A percentile compares a stretch with the other conserved stretches of the same genome.
Evolutionary conservation across 2,888 invertebrate genomes (phyloP).

Genomic region (Syritta pipiens): DNA sequence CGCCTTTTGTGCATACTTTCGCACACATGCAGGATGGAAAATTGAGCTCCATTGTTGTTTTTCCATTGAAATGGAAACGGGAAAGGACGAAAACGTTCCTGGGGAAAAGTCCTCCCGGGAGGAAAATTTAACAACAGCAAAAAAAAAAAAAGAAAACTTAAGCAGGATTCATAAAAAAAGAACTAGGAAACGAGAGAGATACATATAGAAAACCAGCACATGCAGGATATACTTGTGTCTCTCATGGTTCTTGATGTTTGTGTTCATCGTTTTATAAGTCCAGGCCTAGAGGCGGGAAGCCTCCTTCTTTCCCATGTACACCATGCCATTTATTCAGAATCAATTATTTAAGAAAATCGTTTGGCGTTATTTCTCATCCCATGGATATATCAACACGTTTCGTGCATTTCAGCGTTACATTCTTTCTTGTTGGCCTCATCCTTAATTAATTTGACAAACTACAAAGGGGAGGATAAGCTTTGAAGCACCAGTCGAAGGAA

Average conservation of each 20-base stretch:
- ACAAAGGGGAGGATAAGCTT: background rate
- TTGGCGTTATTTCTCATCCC: conserved; percentile 27
- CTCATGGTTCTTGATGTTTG: conserved; percentile 18
- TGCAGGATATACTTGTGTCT: background rate
- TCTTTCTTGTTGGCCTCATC: conserved; percentile 6
- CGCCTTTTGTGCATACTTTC: background rate
- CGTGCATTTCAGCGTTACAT: background rate
- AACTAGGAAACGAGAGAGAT: conserved; percentile 8
- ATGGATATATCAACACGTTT: conserved; percentile 15
- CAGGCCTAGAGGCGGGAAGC: conserved; percentile 11
- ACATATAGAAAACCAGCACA: background rate
- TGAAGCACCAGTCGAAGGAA: no score
- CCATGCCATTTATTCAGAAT: conserved; percentile 42
- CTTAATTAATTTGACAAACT: conserved; percentile 7
- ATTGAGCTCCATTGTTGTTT: conserved; percentile 11
- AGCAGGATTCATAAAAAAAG: conserved; percentile 19
- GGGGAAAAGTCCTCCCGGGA: background rate
- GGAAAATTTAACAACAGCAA: background rate
- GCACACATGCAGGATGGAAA: conserved; percentile 1
- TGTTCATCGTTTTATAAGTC: conserved; percentile 37
- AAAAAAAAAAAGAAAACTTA: background rate
- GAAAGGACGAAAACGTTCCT: conserved; percentile 16
- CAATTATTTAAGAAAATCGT: conserved; percentile 46
- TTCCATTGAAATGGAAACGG: background rate
- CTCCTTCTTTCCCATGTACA: conserved; percentile 30